Percentiles rank a stretch among this genome's conserved stretches.
Evolutionary conservation across 2,113 vertebrate species (phyloP).

Genomic region (Pontoporia blainvillei): DNA sequence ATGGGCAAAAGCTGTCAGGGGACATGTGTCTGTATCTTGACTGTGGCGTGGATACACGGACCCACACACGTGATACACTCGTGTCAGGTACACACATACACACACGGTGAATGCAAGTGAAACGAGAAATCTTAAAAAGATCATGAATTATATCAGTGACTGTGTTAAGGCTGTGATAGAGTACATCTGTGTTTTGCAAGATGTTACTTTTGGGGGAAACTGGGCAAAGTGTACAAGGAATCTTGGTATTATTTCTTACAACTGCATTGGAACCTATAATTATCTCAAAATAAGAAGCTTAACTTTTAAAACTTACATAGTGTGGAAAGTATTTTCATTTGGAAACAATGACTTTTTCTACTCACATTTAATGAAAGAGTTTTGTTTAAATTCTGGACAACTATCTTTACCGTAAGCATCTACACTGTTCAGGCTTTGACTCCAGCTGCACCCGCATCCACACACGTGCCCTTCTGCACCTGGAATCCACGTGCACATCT

Average conservation of each 20-base stretch:
- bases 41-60: fast-evolving
- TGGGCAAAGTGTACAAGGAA: not conserved
- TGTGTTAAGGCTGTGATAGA: not conserved
- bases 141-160: fast-evolving
- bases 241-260: not conserved
- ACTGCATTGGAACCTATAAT: not conserved
- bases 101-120: fast-evolving
- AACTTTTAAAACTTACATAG: not conserved
- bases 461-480: fast-evolving
- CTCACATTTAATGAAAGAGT: not conserved
- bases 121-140: too few species aligned
- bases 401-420: not conserved
- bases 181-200: not conserved
- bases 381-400: not conserved
- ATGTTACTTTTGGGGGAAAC: not conserved
- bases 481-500: not conserved
- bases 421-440: not conserved
- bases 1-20: not conserved
- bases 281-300: not conserved
- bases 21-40: too few species aligned
- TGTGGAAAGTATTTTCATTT: not conserved
- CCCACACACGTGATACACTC: not conserved
- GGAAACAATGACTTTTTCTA: not conserved
- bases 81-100: not conserved
- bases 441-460: fast-evolving